phyloP scores from a whole-genome alignment of 2,113 vertebrate species.

The Rana temporaria region DNA sequence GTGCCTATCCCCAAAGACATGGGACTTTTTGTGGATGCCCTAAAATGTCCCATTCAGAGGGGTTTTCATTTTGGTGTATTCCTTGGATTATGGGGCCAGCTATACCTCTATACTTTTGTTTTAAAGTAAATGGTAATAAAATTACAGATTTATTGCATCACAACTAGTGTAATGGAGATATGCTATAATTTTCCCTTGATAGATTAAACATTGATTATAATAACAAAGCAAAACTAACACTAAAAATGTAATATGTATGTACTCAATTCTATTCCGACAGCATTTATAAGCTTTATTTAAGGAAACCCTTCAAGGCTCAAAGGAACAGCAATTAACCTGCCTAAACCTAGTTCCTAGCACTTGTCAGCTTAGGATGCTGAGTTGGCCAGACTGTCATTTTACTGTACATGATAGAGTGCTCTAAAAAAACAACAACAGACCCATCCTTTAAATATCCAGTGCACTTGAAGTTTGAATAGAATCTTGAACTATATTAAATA shows the following conservation, averaged over 20 bases:
- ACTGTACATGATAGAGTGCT: conserved; percentile 43
- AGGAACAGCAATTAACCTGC: conserved; percentile 47
- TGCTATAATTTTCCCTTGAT: too few species aligned
- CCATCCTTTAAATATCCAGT: conserved; percentile 17
- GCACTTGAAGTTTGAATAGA: not conserved
- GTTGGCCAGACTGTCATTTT: conserved; percentile 34
- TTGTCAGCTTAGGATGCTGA: conserved; percentile 46
- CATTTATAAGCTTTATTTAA: conserved; percentile 50
- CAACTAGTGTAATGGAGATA: too few species aligned
- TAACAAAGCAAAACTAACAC: too few species aligned
- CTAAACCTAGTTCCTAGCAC: conserved; percentile 36
- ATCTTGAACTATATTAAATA: not conserved
- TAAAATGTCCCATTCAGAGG: too few species aligned
- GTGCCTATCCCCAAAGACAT: too few species aligned
- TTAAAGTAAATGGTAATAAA: too few species aligned
- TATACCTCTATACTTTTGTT: too few species aligned
- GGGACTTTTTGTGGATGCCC: too few species aligned
- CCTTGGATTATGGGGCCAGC: too few species aligned
- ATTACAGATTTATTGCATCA: too few species aligned
- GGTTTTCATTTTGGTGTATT: too few species aligned
- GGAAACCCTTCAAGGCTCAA: conserved; percentile 30
- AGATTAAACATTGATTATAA: too few species aligned
- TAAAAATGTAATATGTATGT: conserved; percentile 16
- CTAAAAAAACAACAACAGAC: conserved; percentile 10
- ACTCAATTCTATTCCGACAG: conserved; percentile 27